Percentiles rank a stretch among this genome's conserved stretches.
These are phyloP conservation scores for Chiloscyllium punctatum DNA, from an alignment of 2,797 vertebrate genomes.

Conservation along the genomic window DNA sequence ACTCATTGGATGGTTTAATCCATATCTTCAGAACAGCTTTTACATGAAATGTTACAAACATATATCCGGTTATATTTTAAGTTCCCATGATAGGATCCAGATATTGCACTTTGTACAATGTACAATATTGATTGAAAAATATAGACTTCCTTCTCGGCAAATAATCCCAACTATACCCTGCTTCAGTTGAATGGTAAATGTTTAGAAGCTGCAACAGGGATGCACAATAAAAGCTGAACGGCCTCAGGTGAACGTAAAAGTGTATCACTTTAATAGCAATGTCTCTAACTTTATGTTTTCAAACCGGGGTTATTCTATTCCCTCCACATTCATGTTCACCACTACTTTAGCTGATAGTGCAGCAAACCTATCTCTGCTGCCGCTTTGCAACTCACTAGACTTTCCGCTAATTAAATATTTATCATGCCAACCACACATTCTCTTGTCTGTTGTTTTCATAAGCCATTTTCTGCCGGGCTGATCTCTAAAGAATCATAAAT, in stretches of 20 bases:
- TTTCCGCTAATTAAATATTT: constrained; percentile 78
- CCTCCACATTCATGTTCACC: constrained; percentile 68
- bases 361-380: constrained; percentile 57
- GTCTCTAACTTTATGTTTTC: constrained; percentile 38
- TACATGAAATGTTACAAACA: neutral
- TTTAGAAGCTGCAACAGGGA: neutral
- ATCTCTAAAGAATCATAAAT: constrained; percentile 33
- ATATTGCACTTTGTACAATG: neutral
- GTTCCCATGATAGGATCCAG: no score
- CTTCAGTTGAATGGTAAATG: neutral
- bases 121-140: neutral
- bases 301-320: constrained; percentile 60
- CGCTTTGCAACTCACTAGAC: constrained; percentile 45
- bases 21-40: neutral
- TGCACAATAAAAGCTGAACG: neutral
- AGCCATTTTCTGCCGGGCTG: neutral
- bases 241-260: no score
- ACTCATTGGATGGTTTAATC: neutral
- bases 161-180: neutral
- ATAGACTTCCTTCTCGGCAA: neutral
- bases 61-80: neutral
- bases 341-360: constrained; percentile 63
- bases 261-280: neutral
- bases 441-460: neutral
- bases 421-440: constrained; percentile 50